These are phyloP conservation scores for Hypolimnas misippus DNA, from an alignment of 2,888 invertebrate species.

Conservation along the genomic window DNA sequence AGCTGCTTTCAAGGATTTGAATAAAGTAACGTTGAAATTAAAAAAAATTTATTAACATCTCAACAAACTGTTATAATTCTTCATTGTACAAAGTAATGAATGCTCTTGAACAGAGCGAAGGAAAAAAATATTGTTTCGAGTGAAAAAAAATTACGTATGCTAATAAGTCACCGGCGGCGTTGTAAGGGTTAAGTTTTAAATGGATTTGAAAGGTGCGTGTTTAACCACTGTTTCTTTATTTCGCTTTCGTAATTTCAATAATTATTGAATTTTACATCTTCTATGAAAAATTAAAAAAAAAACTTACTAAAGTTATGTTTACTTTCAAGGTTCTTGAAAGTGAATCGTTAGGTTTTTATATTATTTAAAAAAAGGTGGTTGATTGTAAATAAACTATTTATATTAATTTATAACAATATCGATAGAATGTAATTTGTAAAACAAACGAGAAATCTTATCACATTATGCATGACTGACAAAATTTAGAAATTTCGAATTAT, in stretches of 20 bases:
- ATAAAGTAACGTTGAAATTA: slow-evolving; percentile 5
- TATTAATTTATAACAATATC: too few species aligned
- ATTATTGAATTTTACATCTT: not conserved
- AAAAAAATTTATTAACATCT: slow-evolving; percentile 72
- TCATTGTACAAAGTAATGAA: slow-evolving; percentile 66
- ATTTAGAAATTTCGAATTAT: too few species aligned
- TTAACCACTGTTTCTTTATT: slow-evolving; percentile 1
- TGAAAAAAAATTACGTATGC: slow-evolving; percentile 68
- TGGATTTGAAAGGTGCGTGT: slow-evolving; percentile 21
- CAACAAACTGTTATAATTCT: slow-evolving; percentile 61
- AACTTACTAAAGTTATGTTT: not conserved
- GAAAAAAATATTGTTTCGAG: slow-evolving; percentile 48
- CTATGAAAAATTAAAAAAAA: not conserved
- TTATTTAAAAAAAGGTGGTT: too few species aligned
- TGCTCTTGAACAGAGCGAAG: slow-evolving; percentile 59
- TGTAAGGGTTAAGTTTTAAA: slow-evolving; percentile 49
- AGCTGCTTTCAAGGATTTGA: slow-evolving; percentile 39
- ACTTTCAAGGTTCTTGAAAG: too few species aligned
- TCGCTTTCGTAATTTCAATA: not conserved
- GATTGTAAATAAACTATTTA: too few species aligned
- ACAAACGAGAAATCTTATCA: too few species aligned
- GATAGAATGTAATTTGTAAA: too few species aligned
- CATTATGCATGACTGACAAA: too few species aligned
- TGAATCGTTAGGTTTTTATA: too few species aligned
- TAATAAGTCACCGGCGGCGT: slow-evolving; percentile 52